Conservation (phyloP, 1,140 invertebrate genomes). For the Octopus bimaculoides region DNA sequence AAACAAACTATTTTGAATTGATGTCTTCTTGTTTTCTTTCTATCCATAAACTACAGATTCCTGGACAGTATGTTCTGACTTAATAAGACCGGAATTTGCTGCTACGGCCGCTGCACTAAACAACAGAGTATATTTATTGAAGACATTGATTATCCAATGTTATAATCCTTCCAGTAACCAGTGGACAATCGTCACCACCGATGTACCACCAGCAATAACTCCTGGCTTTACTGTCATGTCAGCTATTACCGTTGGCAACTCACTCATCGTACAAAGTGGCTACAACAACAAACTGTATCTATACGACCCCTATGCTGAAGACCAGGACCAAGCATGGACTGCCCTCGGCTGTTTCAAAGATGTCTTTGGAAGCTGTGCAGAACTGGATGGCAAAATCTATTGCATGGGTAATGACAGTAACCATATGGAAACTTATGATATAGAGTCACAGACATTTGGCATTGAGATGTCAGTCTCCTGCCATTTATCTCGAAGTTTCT, state of each 20-base stretch:
- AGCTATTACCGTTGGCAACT: neutral
- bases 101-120: neutral
- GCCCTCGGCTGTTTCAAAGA: neutral
- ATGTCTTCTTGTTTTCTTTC: neutral
- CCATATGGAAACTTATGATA: slow-evolving; percentile 4
- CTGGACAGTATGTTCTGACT: neutral
- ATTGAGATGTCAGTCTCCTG: neutral
- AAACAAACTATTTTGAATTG: neutral
- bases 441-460: neutral
- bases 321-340: neutral
- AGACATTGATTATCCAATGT: neutral
- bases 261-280: neutral
- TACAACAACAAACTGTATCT: neutral
- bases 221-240: slow-evolving; percentile 1
- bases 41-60: neutral
- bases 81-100: neutral
- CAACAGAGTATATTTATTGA: neutral
- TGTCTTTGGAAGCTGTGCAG: neutral
- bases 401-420: slow-evolving; percentile 3
- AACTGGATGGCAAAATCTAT: slow-evolving; percentile 6
- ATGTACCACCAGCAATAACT: neutral
- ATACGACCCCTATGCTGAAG: neutral
- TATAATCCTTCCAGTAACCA: neutral
- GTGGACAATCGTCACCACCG: neutral
- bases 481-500: neutral